Base-by-base conservation (phyloP, 2,888 invertebrate species). In the Cheilosia vernalis region DNA sequence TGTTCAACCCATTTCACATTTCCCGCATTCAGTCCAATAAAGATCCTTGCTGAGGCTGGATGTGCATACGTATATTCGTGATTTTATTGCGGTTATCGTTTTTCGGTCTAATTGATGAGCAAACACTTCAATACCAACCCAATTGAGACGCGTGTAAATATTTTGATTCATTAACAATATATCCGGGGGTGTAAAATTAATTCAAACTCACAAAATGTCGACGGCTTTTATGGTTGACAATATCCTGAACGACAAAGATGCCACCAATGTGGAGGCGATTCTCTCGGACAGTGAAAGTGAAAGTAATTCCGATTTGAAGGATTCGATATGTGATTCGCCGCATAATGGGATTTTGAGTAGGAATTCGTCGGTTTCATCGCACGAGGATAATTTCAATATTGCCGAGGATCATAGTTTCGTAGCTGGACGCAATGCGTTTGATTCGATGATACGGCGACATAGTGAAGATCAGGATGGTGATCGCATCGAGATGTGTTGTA, bases 151-250 rank as follows among this genome's bases (percentile, higher is more conserved):
- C 33, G 33, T 64, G 30, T 49, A 42, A 51, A 51, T 51, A 51
- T 24, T 44, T 56, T 40, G 73, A 51, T 79, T 73, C 30, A 51
- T 24, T 72, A 51, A 21, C 63, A 53, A 72, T 51, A 60, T 55
- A 66, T 53, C 30, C 70, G 64, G 70, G 64, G 60, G 13, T 69
- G 56, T 19, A 44, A 13, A 73, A 56, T 37, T 47, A 47, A 77
- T 55, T 44, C 6, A 53, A 63, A 42, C 30, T 13, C 42, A 21
- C 63, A 77, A 87, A 61, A 92, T 92, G 92, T 92, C 92, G 88
- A 91, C 92, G 79, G 91, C 91, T 49, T 91, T 92, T 80, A 88
- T 92, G 85, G 90, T 91, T 87, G 91, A 92, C 88, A 92, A 91
- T 86, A 89, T 91, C 87, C 88, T 92, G 80, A 91, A 91, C 88